Evolutionary conservation across 2,797 vertebrate genomes (phyloP).

Genomic region (Parauchenoglanis punctatus): DNA sequence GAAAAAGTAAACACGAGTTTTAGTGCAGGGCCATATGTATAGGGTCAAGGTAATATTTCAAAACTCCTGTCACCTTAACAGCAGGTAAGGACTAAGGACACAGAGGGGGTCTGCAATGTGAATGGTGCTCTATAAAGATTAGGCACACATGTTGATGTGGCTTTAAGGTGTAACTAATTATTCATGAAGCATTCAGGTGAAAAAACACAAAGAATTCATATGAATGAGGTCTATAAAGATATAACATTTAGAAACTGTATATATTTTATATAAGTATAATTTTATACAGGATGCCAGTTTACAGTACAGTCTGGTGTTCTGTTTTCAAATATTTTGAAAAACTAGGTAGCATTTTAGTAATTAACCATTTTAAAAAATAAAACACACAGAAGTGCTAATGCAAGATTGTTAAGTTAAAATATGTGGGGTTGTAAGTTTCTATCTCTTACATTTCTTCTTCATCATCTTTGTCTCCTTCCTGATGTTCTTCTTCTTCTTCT

Average conservation of each 20-base stretch:
- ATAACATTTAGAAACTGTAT: neutral
- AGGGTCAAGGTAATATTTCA: slow-evolving; percentile 33
- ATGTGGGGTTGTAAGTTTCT: neutral
- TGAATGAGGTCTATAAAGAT: neutral
- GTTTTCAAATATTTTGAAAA: neutral
- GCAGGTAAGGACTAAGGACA: neutral
- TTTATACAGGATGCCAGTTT: neutral
- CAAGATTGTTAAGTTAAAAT: neutral
- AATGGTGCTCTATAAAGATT: slow-evolving; percentile 24
- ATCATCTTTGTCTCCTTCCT: neutral
- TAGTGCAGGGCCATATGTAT: slow-evolving; percentile 23
- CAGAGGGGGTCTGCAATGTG: slow-evolving; percentile 11
- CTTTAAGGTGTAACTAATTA: neutral
- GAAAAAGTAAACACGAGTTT: slow-evolving; percentile 29
- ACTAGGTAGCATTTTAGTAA: neutral
- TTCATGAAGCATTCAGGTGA: neutral
- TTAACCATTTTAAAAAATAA: neutral
- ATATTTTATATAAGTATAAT: neutral
- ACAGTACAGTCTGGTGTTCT: neutral
- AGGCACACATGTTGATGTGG: neutral
- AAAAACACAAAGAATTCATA: neutral
- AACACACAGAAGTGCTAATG: neutral
- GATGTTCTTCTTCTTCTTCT: neutral
- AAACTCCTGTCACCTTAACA: slow-evolving; percentile 32
- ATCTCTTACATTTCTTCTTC: neutral